Conservation (phyloP, 1,140 invertebrate species). For the Hestina assimilis region DNA sequence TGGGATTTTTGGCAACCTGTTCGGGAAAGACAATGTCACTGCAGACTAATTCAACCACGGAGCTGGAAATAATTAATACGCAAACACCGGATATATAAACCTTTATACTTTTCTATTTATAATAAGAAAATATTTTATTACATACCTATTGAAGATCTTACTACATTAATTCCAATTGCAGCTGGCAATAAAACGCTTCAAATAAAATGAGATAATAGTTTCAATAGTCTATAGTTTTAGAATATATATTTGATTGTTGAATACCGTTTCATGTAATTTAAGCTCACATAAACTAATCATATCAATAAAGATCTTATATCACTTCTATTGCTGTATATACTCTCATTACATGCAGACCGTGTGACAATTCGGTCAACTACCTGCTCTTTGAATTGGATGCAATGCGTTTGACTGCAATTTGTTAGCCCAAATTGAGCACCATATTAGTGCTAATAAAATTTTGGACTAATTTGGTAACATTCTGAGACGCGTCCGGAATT, state of each 20-base stretch:
- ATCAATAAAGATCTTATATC: conserved; percentile 35
- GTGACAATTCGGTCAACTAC: conserved; percentile 60
- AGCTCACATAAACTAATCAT: conserved; percentile 29
- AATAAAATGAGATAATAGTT: no score
- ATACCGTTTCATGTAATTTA: no score
- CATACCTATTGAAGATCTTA: no score
- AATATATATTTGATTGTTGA: background rate
- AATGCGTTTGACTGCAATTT: conserved; percentile 46
- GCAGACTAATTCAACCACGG: background rate
- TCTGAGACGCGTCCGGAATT: background rate
- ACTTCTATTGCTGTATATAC: conserved; percentile 52
- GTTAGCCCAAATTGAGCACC: conserved; percentile 43
- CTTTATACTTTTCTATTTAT: background rate
- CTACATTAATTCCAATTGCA: background rate
- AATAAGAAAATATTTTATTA: background rate
- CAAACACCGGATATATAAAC: background rate
- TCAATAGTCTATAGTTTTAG: background rate
- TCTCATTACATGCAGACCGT: conserved; percentile 46
- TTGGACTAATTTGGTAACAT: conserved; percentile 18
- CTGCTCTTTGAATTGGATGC: conserved; percentile 58
- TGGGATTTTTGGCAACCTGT: conserved; percentile 65
- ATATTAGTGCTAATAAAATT: conserved; percentile 55
- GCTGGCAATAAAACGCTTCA: no score
- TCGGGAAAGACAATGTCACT: conserved; percentile 6
- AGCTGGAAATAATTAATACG: background rate